Conservation (phyloP, 2,113 vertebrate species). For the Spheniscus mendiculus region DNA sequence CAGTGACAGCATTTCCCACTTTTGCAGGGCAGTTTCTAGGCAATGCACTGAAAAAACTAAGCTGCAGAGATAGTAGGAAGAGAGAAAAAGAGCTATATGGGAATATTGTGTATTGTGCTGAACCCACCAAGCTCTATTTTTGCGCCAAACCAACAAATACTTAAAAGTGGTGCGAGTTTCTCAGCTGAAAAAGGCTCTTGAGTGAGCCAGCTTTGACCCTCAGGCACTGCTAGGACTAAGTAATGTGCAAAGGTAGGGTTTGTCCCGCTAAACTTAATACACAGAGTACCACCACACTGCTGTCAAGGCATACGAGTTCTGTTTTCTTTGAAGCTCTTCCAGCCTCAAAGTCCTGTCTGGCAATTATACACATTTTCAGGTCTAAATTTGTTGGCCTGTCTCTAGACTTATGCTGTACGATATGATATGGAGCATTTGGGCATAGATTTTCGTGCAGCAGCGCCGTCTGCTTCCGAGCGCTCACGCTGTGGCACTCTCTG, state of each 20-base stretch:
- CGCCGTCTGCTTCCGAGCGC: background rate
- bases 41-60: background rate
- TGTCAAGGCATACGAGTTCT: background rate
- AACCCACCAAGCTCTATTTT: background rate
- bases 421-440: constrained; percentile 18
- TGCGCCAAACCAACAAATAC: constrained; percentile 2
- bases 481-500: background rate
- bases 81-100: background rate
- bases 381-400: constrained; percentile 36
- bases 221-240: background rate
- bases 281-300: background rate
- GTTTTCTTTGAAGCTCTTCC: constrained; percentile 20
- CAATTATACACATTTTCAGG: constrained; percentile 20
- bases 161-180: background rate
- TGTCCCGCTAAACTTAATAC: background rate
- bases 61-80: background rate
- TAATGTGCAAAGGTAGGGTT: background rate
- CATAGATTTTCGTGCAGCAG: background rate
- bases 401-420: constrained; percentile 5
- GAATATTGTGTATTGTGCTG: background rate
- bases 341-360: constrained; percentile 36
- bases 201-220: background rate
- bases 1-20: background rate
- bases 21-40: background rate
- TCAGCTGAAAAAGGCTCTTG: background rate